Base-by-base conservation (phyloP, 2,888 invertebrate species). In the Drosophila tripunctata region DNA sequence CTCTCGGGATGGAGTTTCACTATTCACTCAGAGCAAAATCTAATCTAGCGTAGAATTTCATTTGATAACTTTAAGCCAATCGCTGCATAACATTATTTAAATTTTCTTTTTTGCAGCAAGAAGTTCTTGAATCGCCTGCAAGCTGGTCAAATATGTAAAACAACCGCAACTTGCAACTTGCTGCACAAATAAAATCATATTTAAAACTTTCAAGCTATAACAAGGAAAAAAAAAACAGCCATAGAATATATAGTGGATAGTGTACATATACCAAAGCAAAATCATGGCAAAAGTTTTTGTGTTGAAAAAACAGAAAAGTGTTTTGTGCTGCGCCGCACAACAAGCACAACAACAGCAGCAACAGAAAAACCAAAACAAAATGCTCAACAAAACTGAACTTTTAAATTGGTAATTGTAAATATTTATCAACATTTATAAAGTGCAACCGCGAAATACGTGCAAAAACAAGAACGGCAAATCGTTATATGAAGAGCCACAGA, bases 331-430 rank as follows among this genome's bases (percentile, higher is more conserved):
- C 12, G 44, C 27, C 36, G 38, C 22, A 65, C 36, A 73, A 22
- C 69, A 69, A 57, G 36, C 41, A 27, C 44, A 66, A 27, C 3
- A 21, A 21, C 21, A 21, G 21, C n/a, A n/a, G n/a, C n/a, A n/a
- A n/a, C n/a, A n/a, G n/a, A n/a, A 47, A 54, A 74, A 76, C 71
- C 51, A 61, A 62, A 64, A 56, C 58, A 41, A 58, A 68, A 68
- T 55, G 72, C 56, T 44, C 44, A 40, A 60, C 64, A 66, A 67
- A n/a, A 70, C 56, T 65, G 56, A 83, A 84, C 77, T 81, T 87
- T 84, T 84, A 81, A 72, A 72, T 72, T 81, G 77, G 79, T 84
- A 83, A 87, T 69, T 81, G 84, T 79, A 84, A 86, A 84, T 84
- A 86, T 84, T 84, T 84, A 81, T 68, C 69, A 83, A 80, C 78